phyloP scores from a whole-genome alignment of 2,888 invertebrate species.

The Falcaria lacertinaria region DNA sequence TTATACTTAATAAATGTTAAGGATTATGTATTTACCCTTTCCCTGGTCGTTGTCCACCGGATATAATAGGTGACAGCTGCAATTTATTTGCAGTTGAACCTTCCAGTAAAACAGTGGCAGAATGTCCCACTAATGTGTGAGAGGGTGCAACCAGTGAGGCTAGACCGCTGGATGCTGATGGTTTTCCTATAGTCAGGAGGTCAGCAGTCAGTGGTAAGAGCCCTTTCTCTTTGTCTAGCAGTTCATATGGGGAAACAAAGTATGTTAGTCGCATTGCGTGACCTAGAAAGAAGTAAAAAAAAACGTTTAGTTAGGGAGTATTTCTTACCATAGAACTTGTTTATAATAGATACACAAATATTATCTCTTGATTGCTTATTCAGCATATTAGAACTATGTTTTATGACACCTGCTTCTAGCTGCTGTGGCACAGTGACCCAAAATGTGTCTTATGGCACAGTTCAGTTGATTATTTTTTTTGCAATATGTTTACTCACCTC shows the following conservation, averaged over 20 bases:
- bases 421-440: too few species aligned
- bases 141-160: conserved; percentile 62
- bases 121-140: conserved; percentile 87
- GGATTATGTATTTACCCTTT: conserved; percentile 82
- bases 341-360: too few species aligned
- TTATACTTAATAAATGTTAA: not conserved
- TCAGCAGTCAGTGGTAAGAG: conserved; percentile 88
- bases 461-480: not conserved
- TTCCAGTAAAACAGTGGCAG: conserved; percentile 94
- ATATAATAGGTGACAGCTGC: conserved; percentile 85
- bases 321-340: too few species aligned
- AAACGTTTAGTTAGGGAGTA: not conserved
- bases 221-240: conserved; percentile 88
- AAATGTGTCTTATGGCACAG: too few species aligned
- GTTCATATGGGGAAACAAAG: conserved; percentile 95
- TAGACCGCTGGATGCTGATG: conserved; percentile 48
- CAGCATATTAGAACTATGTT: too few species aligned
- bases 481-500: conserved; percentile 70
- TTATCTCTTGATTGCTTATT: too few species aligned
- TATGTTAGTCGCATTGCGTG: conserved; percentile 97
- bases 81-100: conserved; percentile 92
- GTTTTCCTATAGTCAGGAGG: conserved; percentile 78
- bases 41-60: conserved; percentile 83
- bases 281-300: conserved; percentile 77
- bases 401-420: too few species aligned